These are phyloP conservation scores for Drosophila santomea DNA, from an alignment of 1,140 invertebrate species.

Conservation along the genomic window DNA sequence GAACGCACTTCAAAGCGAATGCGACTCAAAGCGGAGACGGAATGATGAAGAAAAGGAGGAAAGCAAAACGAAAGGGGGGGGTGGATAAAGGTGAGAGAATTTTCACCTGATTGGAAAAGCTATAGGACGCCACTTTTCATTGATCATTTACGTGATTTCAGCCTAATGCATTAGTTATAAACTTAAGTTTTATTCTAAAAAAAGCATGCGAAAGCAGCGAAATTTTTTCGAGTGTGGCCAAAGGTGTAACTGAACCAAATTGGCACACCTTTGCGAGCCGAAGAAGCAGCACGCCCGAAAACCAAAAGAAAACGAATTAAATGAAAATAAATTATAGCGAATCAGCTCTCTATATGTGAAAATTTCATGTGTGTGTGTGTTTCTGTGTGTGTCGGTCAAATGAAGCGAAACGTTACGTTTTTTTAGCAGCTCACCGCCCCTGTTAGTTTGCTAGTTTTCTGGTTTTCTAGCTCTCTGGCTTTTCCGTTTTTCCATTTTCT, in stretches of 20 bases:
- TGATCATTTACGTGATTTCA: neutral
- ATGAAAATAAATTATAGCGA: slow-evolving; percentile 48
- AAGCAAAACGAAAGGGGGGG: neutral
- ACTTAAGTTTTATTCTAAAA: neutral
- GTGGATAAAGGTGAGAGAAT: slow-evolving; percentile 1
- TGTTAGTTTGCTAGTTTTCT: slow-evolving; percentile 5
- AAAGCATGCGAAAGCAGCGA: neutral
- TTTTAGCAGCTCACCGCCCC: slow-evolving; percentile 42
- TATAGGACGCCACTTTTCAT: neutral
- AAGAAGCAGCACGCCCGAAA: slow-evolving; percentile 3
- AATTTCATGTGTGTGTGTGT: slow-evolving; percentile 20
- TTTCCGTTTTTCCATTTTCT: slow-evolving; percentile 28
- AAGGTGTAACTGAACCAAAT: slow-evolving; percentile 52
- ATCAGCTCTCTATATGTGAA: slow-evolving; percentile 21
- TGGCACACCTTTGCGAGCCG: slow-evolving; percentile 46
- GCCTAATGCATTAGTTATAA: neutral
- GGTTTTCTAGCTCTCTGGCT: neutral
- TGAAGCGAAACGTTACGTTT: slow-evolving; percentile 74
- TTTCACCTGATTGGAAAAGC: neutral
- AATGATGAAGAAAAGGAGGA: neutral
- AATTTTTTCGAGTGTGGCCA: slow-evolving; percentile 17
- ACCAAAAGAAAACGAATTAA: slow-evolving; percentile 42
- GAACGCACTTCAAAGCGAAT: slow-evolving; percentile 42
- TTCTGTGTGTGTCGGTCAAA: slow-evolving; percentile 47
- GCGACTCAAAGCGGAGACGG: slow-evolving; percentile 37